phyloP scores from a whole-genome alignment of 1,140 invertebrate genomes.

The Drosophila repleta region DNA sequence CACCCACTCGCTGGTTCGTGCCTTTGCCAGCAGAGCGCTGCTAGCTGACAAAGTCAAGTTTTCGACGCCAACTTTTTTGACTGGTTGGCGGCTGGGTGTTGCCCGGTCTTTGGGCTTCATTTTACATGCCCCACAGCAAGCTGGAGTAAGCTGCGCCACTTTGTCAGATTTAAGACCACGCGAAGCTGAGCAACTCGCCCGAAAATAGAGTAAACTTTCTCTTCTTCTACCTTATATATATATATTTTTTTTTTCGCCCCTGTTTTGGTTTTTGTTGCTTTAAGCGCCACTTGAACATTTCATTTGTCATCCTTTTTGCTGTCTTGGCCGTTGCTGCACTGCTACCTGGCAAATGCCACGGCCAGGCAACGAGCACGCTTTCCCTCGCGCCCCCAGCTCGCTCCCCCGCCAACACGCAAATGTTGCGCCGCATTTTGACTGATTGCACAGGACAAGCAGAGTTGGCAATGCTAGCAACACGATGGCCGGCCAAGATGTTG shows the following conservation, averaged over 20 bases:
- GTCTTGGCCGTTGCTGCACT: constrained; percentile 55
- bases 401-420: constrained; percentile 54
- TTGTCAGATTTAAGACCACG: constrained; percentile 63
- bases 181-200: constrained; percentile 44
- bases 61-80: constrained; percentile 36
- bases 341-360: constrained; percentile 59
- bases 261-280: constrained; percentile 55
- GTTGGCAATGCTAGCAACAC: constrained; percentile 13
- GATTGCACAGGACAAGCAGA: constrained; percentile 69
- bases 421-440: constrained; percentile 78
- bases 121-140: constrained; percentile 59
- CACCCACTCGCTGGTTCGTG: not conserved
- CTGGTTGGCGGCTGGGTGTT: constrained; percentile 5
- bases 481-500: constrained; percentile 27
- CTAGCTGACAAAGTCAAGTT: constrained; percentile 44
- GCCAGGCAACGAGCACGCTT: no score
- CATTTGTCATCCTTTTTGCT: constrained; percentile 79
- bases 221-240: not conserved
- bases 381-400: not conserved
- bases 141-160: constrained; percentile 67
- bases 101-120: constrained; percentile 40
- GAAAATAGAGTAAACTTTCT: constrained; percentile 55
- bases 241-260: not conserved
- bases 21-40: constrained; percentile 11
- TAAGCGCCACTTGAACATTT: constrained; percentile 78